phyloP scores from a whole-genome alignment of 2,797 vertebrate species.

The Protosalanx chinensis region DNA sequence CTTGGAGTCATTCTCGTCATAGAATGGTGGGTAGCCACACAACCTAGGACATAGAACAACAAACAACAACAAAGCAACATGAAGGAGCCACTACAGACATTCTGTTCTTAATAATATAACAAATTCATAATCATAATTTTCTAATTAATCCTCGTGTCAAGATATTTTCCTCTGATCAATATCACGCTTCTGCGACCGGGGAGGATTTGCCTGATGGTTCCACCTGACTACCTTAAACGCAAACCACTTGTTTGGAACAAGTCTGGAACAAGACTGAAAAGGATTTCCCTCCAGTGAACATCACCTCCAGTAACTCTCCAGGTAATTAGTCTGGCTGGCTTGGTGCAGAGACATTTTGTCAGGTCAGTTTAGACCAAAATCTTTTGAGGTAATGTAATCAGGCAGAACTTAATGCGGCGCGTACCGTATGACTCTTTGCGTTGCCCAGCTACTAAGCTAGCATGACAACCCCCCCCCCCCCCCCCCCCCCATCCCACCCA shows the following conservation, averaged over 20 bases:
- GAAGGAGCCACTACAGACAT: constrained; percentile 30
- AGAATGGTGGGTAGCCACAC: constrained; percentile 98
- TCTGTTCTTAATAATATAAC: constrained; percentile 26
- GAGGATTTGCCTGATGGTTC: constrained; percentile 18
- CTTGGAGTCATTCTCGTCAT: constrained; percentile 98
- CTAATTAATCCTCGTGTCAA: background rate
- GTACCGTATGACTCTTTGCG: background rate
- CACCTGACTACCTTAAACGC: constrained; percentile 32
- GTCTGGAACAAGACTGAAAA: constrained; percentile 19
- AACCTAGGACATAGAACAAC: constrained; percentile 74
- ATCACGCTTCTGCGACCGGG: constrained; percentile 1
- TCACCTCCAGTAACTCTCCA: constrained; percentile 18
- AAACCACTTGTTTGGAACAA: constrained; percentile 12
- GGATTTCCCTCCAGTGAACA: constrained; percentile 29
- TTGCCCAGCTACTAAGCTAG: background rate
- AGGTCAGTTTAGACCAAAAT: background rate
- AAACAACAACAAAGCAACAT: constrained; percentile 36
- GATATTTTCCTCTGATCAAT: constrained; percentile 1
- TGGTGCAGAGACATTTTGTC: constrained; percentile 12
- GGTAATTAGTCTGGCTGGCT: constrained; percentile 30
- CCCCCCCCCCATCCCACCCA: no score
- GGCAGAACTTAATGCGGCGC: background rate
- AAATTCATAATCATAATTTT: constrained; percentile 19
- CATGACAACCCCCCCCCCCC: no score
- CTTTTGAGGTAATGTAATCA: constrained; percentile 6